Percentiles rank a stretch among this genome's conserved stretches.
Evolutionary conservation across 2,888 invertebrate genomes (phyloP).

Genomic region (Ennomos fuscantarius): DNA sequence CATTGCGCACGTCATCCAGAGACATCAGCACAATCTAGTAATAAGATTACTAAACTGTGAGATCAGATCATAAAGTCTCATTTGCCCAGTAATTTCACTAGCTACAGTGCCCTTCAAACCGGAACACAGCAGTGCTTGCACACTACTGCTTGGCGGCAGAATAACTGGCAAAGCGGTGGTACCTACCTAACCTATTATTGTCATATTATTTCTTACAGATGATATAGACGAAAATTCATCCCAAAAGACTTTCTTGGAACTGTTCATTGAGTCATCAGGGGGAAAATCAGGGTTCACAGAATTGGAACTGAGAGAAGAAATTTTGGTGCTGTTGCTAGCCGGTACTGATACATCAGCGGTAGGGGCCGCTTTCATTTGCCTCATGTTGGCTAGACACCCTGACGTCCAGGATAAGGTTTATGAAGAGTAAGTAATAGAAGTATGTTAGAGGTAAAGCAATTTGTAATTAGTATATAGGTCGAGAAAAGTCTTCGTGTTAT

Average conservation of each 20-base stretch:
- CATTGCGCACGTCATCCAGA: too few species aligned
- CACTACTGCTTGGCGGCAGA: too few species aligned
- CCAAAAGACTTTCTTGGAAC: conserved; percentile 51
- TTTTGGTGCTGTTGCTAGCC: conserved; percentile 52
- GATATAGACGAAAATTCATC: not conserved
- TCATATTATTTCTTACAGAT: conserved; percentile 2
- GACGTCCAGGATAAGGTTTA: conserved; percentile 57
- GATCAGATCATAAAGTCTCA: too few species aligned
- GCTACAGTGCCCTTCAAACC: too few species aligned
- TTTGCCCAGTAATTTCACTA: too few species aligned
- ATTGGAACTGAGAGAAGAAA: conserved; percentile 54
- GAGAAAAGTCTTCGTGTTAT: not conserved
- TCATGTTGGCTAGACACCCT: conserved; percentile 52
- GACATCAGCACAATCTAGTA: too few species aligned
- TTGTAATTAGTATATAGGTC: not conserved
- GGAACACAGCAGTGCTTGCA: too few species aligned
- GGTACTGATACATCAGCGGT: conserved; percentile 63
- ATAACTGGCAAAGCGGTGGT: too few species aligned
- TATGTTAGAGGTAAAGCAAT: not conserved
- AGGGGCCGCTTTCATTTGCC: conserved; percentile 47
- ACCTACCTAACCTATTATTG: too few species aligned
- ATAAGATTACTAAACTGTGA: too few species aligned
- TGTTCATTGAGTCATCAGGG: conserved; percentile 49
- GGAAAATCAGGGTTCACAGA: conserved; percentile 44
- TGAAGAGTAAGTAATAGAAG: conserved; percentile 50